These are phyloP conservation scores for Oncorhynchus mykiss DNA, from an alignment of 2,113 vertebrate species.

Conservation along the genomic window DNA sequence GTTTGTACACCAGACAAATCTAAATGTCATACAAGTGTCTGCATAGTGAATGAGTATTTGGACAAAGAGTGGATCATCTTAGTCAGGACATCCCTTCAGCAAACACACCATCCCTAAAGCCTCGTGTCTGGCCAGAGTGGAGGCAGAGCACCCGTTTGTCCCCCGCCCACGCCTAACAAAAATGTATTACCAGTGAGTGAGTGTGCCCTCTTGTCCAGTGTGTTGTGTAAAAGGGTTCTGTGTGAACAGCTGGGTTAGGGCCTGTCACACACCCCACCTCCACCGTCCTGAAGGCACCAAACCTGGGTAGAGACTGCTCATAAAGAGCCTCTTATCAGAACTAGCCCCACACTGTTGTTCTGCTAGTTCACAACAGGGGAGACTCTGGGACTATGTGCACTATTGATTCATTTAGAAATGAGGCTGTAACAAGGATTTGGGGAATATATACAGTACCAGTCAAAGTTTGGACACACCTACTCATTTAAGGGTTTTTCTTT, in stretches of 20 bases:
- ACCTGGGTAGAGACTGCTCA: constrained; percentile 54
- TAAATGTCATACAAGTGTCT: background rate
- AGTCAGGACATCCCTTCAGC: constrained; percentile 28
- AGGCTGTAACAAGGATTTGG: constrained; percentile 5
- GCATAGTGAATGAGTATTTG: constrained; percentile 9
- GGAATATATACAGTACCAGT: background rate
- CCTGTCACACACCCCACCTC: constrained; percentile 49
- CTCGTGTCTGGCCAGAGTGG: constrained; percentile 23
- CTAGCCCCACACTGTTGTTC: constrained; percentile 55
- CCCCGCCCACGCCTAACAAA: constrained; percentile 65
- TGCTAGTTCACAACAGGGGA: constrained; percentile 60
- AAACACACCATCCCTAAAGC: constrained; percentile 48
- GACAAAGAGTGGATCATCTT: constrained; percentile 39
- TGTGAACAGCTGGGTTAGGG: constrained; percentile 73
- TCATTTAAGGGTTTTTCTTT: too few relatives aligned
- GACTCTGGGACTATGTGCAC: constrained; percentile 51
- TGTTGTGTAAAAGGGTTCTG: constrained; percentile 64
- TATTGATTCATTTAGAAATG: constrained; percentile 34
- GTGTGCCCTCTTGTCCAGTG: constrained; percentile 49
- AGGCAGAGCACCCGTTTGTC: constrained; percentile 45
- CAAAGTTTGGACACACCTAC: too few relatives aligned
- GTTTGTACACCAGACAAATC: background rate
- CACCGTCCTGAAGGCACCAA: constrained; percentile 48
- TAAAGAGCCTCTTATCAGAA: constrained; percentile 66
- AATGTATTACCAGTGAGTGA: constrained; percentile 58